A percentile compares a stretch with the other conserved stretches of the same genome.
These are phyloP conservation scores for Apis laboriosa DNA, from an alignment of 1,140 invertebrate species.

Conservation along the genomic window DNA sequence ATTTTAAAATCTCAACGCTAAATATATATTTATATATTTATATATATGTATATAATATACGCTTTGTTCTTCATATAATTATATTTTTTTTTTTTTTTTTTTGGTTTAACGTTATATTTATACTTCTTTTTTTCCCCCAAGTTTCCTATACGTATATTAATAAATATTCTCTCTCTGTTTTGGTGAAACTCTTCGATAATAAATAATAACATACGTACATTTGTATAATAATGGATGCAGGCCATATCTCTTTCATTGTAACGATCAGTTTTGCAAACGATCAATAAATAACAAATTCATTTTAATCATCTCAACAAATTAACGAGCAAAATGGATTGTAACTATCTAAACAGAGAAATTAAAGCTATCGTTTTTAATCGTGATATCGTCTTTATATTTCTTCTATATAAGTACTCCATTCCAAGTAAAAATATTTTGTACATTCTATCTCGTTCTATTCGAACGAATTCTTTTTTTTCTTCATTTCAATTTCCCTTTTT, in stretches of 20 bases:
- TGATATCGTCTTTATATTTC: neutral
- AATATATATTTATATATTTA: conserved; percentile 62
- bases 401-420: neutral
- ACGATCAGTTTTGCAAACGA: conserved; percentile 49
- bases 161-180: conserved; percentile 61
- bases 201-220: conserved; percentile 70
- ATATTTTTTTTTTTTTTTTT: conserved; percentile 35
- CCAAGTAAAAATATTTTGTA: conserved; percentile 55
- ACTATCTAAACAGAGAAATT: conserved; percentile 33
- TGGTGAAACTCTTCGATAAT: conserved; percentile 65
- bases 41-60: conserved; percentile 65
- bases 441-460: conserved; percentile 29
- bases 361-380: conserved; percentile 11
- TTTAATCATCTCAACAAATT: conserved; percentile 48
- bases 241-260: conserved; percentile 13
- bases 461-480: conserved; percentile 7
- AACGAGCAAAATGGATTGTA: conserved; percentile 39
- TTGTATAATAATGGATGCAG: conserved; percentile 55
- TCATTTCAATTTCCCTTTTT: neutral
- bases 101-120: conserved; percentile 51
- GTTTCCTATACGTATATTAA: conserved; percentile 54
- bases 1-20: conserved; percentile 75
- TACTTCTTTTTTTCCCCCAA: conserved; percentile 31
- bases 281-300: conserved; percentile 56
- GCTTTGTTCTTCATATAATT: conserved; percentile 67